Conservation (phyloP, 2,113 vertebrate genomes). For the Corythoichthys intestinalis region DNA sequence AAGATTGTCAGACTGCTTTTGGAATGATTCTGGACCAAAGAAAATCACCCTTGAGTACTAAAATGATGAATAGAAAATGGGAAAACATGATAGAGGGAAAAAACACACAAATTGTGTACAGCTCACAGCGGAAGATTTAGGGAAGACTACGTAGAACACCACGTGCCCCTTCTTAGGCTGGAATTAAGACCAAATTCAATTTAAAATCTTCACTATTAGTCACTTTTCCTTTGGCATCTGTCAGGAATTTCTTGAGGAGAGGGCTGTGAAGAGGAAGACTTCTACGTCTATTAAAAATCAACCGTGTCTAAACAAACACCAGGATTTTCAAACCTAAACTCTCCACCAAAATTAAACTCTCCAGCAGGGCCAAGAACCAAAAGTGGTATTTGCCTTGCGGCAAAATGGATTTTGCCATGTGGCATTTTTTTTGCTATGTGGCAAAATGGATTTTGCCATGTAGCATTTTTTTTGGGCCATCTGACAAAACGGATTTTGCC, state of each 20-base stretch:
- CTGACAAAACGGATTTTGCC: no score
- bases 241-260: slow-evolving; percentile 50
- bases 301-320: background rate
- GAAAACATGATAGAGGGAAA: slow-evolving; percentile 3
- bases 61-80: slow-evolving; percentile 34
- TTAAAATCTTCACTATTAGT: slow-evolving; percentile 48
- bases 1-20: background rate
- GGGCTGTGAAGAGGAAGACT: background rate
- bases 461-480: no score
- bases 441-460: no score
- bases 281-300: background rate
- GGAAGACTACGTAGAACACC: background rate
- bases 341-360: no score
- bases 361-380: no score
- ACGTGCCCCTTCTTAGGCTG: background rate
- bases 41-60: background rate
- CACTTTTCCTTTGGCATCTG: slow-evolving; percentile 25
- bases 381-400: no score
- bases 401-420: no score
- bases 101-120: background rate
- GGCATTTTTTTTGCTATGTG: no score
- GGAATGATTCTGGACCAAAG: background rate
- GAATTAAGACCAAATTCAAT: slow-evolving; percentile 45
- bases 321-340: background rate
- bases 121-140: background rate